Conservation (phyloP, 2,113 vertebrate genomes). For the Gallinago media region DNA sequence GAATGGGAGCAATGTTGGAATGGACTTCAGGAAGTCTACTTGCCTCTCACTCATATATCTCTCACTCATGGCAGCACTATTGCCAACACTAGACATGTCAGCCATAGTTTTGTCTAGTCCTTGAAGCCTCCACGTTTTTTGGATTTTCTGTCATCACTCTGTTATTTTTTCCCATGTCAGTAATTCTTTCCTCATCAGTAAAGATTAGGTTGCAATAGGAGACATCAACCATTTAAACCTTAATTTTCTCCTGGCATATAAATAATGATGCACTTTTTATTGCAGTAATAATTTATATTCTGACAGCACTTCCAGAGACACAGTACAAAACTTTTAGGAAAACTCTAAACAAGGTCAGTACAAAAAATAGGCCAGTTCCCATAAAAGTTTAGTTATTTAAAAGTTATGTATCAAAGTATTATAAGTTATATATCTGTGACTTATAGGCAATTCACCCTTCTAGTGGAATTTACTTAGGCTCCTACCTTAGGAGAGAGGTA, state of each 20-base stretch:
- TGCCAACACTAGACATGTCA: not conserved
- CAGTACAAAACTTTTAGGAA: not conserved
- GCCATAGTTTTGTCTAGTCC: not conserved
- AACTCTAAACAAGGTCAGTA: not conserved
- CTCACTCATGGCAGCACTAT: not conserved
- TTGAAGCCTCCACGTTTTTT: not conserved
- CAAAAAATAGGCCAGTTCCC: conserved; percentile 23
- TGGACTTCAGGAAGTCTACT: not conserved
- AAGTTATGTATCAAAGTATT: conserved; percentile 20
- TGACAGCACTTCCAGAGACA: not conserved
- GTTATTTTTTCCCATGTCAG: not conserved
- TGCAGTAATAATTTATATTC: not conserved
- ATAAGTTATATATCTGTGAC: not conserved
- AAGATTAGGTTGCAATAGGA: not conserved
- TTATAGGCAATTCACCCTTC: not conserved
- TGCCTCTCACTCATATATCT: not conserved
- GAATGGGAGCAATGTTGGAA: not conserved
- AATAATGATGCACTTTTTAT: not conserved
- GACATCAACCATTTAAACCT: not conserved
- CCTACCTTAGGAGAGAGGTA: not conserved
- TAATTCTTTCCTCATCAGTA: not conserved
- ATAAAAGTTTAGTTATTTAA: conserved; percentile 20
- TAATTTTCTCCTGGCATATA: not conserved
- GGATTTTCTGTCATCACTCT: not conserved
- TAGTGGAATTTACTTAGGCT: conserved; percentile 25